phyloP scores from a whole-genome alignment of 2,113 vertebrate genomes.

The Notiomystis cincta region DNA sequence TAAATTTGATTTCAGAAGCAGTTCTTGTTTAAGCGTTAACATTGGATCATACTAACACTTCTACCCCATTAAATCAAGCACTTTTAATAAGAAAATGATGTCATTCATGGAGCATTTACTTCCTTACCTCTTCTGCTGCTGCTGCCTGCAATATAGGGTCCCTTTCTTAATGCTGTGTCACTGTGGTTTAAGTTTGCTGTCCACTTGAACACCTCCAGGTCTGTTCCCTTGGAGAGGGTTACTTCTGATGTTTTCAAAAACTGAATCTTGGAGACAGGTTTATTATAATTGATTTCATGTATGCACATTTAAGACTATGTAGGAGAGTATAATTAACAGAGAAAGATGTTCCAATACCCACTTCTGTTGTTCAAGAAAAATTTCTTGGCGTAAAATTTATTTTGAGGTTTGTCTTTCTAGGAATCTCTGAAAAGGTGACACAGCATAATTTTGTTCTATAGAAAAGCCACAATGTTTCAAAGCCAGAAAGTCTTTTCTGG shows the following conservation, averaged over 20 bases:
- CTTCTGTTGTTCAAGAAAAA: background rate
- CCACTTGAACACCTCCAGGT: no score
- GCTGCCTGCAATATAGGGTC: no score
- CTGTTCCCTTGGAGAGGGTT: background rate
- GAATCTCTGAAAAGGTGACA: background rate
- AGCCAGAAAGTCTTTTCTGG: background rate
- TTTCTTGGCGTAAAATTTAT: background rate
- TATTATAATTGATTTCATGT: background rate
- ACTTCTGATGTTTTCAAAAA: background rate
- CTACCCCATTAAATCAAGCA: background rate
- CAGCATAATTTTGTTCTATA: background rate
- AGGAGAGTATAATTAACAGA: background rate
- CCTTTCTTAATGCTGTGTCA: background rate
- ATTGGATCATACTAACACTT: background rate
- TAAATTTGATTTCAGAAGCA: background rate
- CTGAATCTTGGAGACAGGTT: background rate
- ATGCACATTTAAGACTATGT: background rate
- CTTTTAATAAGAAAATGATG: background rate
- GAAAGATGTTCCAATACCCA: background rate
- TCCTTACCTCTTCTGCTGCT: background rate
- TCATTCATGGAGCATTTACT: background rate
- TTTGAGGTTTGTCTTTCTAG: background rate
- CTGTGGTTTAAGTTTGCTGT: background rate
- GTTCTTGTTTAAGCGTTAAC: background rate
- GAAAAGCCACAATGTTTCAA: background rate